Evolutionary conservation across 2,888 invertebrate genomes (phyloP), one percentile per base, ranked within the genome.

Genomic region (Meganola albula): DNA sequence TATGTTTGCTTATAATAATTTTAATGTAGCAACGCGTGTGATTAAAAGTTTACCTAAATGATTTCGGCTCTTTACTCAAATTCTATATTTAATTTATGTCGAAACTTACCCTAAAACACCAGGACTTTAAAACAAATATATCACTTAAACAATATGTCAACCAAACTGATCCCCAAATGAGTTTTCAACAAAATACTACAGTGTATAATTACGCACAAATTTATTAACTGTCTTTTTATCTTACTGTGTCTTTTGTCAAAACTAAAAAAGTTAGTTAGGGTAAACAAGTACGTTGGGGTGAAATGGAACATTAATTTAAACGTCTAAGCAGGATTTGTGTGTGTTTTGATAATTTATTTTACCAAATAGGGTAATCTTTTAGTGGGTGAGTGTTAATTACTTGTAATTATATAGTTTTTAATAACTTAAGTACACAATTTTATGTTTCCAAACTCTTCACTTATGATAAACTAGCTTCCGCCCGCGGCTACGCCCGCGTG

Each of bases 121-220:
- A 45, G 53, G 35, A 40, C 46, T 49, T 48, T 51, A 40, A 40
- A 45, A 50, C 26, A 29, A 44, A 59, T 61, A 44, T 40, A 58
- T 53, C 44, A 53, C 39, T 24, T 10, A 39, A 24, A 20, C 44
- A 48, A 40, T 24, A 16, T 53, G 45, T 45, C 14, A 43, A 34
- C 46, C 51, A 51, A 61, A 67, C 74, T 45, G 53, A 46, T 61
- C 54, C 55, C 69, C 74, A 73, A 75, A 82, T 79, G 74, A 72
- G 65, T 72, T 77, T 76, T 76, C 82, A 80, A 84, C 84, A 75
- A 74, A 77, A 76, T 64, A 63, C 70, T 66, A 60, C 56, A 56
- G 60, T 63, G 70, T 72, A 73, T 82, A 79, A 83, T 83, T 83
- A 80, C 65, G 54, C 52, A 50, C 35, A 63, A 74, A 84, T 82